Conservation (phyloP, 1,140 invertebrate genomes). For the Aphis craccivora region DNA sequence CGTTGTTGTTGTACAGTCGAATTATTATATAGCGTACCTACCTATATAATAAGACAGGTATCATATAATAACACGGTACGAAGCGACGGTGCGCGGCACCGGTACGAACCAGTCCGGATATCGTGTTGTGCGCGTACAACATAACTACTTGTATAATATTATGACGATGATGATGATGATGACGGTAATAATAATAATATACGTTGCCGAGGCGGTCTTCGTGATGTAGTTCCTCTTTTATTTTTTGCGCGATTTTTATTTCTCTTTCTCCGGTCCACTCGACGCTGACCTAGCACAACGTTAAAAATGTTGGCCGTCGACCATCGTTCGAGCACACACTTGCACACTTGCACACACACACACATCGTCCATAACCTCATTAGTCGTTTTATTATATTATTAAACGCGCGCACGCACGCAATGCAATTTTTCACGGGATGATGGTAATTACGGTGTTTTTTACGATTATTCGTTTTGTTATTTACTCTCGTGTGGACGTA, state of each 20-base stretch:
- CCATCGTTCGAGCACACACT: not conserved
- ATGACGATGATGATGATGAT: not conserved
- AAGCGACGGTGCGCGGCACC: not conserved
- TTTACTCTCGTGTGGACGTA: not conserved
- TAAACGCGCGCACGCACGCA: not conserved
- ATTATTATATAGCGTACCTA: not conserved
- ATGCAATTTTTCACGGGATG: not conserved
- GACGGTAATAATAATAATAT: not conserved
- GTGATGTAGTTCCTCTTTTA: not conserved
- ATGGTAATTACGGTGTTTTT: not conserved
- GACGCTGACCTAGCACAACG: slow-evolving; percentile 31
- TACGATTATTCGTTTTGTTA: not conserved
- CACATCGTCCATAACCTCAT: not conserved
- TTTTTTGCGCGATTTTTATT: not conserved
- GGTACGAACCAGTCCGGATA: slow-evolving; percentile 6
- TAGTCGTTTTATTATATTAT: not conserved
- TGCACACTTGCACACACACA: not conserved
- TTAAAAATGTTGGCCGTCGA: not conserved
- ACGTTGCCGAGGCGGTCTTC: not conserved
- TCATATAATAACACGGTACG: not conserved
- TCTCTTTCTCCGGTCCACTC: not conserved
- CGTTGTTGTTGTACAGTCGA: not conserved
- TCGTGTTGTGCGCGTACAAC: not conserved
- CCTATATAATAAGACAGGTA: no score
- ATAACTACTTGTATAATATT: not conserved